Evolutionary conservation across 2,113 vertebrate species (phyloP).

Genomic region (Psittacara wagleri): DNA sequence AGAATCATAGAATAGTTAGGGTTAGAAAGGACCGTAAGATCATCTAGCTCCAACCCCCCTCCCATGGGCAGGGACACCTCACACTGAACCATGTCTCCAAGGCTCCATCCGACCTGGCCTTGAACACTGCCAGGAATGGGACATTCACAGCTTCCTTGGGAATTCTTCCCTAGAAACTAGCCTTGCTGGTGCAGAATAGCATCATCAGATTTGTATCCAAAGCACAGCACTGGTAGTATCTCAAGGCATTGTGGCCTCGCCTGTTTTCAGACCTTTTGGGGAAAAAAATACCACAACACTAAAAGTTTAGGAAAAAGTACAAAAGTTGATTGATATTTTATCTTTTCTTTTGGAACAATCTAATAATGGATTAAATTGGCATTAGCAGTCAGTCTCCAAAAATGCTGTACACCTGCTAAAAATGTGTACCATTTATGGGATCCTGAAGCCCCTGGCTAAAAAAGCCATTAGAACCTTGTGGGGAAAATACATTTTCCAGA

Average conservation of each 20-base stretch:
- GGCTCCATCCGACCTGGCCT: neutral
- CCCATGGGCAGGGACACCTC: neutral
- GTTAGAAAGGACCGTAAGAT: neutral
- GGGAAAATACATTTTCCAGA: slow-evolving; percentile 35
- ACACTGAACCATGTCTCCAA: neutral
- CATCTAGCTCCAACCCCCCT: neutral
- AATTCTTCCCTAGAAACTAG: neutral
- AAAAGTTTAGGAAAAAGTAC: neutral
- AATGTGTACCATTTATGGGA: neutral
- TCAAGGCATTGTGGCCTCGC: neutral
- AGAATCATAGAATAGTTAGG: neutral
- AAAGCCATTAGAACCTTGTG: neutral
- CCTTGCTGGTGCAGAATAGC: neutral
- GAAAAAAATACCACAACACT: neutral
- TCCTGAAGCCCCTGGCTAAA: neutral
- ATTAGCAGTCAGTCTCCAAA: neutral
- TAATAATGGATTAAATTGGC: neutral
- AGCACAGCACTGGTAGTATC: neutral
- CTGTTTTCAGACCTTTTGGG: neutral
- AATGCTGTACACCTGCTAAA: neutral
- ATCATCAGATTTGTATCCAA: neutral
- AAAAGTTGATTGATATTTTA: neutral
- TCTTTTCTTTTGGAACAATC: neutral
- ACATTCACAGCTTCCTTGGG: neutral
- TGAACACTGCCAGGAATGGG: neutral